Evolutionary conservation across 2,113 vertebrate genomes (phyloP).

Genomic region (Oreochromis spilurus): DNA sequence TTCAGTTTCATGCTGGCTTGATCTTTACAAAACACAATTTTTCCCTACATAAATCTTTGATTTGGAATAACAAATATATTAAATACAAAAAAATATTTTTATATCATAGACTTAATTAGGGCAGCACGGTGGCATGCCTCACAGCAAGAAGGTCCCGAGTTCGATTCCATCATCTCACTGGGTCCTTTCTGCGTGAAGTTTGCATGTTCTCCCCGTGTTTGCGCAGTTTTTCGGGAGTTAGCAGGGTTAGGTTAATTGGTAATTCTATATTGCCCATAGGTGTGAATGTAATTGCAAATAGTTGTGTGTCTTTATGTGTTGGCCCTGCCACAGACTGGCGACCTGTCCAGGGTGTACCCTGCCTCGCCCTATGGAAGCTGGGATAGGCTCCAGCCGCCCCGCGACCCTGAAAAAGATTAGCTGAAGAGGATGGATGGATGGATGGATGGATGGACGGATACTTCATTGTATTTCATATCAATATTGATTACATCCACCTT

Average conservation of each 20-base stretch:
- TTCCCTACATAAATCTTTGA: background rate
- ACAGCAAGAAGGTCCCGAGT: background rate
- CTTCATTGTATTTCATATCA: background rate
- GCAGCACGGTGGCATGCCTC: background rate
- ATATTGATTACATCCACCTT: background rate
- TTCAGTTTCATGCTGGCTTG: accelerated
- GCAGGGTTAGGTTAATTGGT: accelerated
- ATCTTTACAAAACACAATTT: background rate
- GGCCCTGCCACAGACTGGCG: background rate
- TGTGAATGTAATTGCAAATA: background rate
- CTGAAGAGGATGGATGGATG: background rate
- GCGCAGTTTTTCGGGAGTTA: background rate
- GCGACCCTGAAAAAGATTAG: background rate
- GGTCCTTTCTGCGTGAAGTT: background rate
- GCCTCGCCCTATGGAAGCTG: background rate
- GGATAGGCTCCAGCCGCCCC: background rate
- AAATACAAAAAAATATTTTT: background rate
- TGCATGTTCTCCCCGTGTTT: background rate
- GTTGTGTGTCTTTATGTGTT: background rate
- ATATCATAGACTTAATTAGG: background rate
- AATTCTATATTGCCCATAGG: background rate
- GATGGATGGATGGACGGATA: background rate
- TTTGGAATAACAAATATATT: background rate
- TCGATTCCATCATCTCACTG: background rate
- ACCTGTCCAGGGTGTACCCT: background rate